These are phyloP conservation scores for Myripristis jacobus DNA, from an alignment of 2,797 vertebrate species.

Conservation along the genomic window DNA sequence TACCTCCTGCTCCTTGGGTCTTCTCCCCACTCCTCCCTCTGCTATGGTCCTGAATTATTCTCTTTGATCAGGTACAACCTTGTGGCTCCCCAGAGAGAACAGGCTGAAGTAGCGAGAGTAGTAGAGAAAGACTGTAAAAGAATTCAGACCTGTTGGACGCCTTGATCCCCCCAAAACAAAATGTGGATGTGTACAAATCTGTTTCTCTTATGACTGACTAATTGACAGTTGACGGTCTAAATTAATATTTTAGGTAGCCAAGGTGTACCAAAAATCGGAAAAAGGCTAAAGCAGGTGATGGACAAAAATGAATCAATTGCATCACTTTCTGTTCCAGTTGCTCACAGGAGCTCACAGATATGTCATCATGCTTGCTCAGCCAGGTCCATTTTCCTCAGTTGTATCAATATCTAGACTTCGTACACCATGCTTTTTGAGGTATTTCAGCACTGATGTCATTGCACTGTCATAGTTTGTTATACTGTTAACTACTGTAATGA, in stretches of 20 bases:
- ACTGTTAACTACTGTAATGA: too few species aligned
- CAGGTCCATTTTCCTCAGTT: too few species aligned
- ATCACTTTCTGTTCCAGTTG: background rate
- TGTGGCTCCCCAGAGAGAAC: slow-evolving; percentile 49
- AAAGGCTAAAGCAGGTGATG: background rate
- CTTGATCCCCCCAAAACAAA: background rate
- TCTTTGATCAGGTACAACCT: slow-evolving; percentile 78
- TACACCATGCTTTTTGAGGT: too few species aligned
- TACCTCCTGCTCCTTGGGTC: slow-evolving; percentile 58
- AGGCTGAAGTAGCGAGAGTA: slow-evolving; percentile 29
- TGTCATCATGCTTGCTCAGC: too few species aligned
- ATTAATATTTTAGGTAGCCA: background rate
- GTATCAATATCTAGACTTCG: too few species aligned
- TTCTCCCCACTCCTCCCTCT: slow-evolving; percentile 49
- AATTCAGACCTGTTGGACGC: slow-evolving; percentile 59
- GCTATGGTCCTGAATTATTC: slow-evolving; percentile 79
- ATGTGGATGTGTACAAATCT: background rate
- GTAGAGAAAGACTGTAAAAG: slow-evolving; percentile 34
- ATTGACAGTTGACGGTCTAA: background rate
- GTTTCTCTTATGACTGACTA: background rate
- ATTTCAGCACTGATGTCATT: too few species aligned
- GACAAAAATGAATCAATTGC: background rate
- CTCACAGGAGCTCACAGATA: too few species aligned
- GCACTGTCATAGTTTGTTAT: too few species aligned
- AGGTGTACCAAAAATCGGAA: background rate